Conservation (phyloP, 2,797 vertebrate species). For the Danio tinwini region DNA sequence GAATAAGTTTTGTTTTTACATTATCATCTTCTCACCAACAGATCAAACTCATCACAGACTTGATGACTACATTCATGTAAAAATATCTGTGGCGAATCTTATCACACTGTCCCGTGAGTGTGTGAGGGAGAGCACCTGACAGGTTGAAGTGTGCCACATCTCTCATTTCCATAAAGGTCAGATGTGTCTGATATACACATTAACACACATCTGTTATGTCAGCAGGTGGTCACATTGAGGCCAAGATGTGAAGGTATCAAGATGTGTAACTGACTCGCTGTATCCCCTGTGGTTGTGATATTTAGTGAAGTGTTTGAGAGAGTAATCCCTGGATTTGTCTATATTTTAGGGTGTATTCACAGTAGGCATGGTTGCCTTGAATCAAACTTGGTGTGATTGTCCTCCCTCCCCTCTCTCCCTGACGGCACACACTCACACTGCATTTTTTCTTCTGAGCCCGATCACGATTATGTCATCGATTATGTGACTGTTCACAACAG, state of each 20-base stretch:
- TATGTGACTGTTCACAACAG: no score
- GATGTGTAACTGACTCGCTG: background rate
- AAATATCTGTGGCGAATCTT: background rate
- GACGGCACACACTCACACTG: no score
- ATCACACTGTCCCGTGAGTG: background rate
- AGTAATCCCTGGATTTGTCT: background rate
- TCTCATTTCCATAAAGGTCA: constrained; percentile 31
- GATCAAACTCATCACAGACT: constrained; percentile 12
- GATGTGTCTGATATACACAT: background rate
- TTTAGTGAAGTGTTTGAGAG: background rate
- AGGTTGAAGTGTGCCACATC: background rate
- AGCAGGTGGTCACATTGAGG: background rate
- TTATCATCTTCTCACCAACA: constrained; percentile 8
- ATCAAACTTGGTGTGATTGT: no score
- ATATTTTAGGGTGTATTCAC: background rate
- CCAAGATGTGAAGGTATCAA: background rate
- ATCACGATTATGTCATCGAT: no score
- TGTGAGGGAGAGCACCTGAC: background rate
- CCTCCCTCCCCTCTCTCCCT: no score
- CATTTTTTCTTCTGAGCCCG: no score
- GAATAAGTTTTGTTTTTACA: background rate
- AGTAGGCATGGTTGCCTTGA: no score
- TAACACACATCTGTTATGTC: background rate
- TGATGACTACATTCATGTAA: constrained; percentile 6
- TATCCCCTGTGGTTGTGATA: background rate